Percentiles rank a stretch among this genome's conserved stretches.
These are phyloP conservation scores for Leptopterna dolabrata DNA, from an alignment of 2,888 invertebrate genomes.

Conservation along the genomic window DNA sequence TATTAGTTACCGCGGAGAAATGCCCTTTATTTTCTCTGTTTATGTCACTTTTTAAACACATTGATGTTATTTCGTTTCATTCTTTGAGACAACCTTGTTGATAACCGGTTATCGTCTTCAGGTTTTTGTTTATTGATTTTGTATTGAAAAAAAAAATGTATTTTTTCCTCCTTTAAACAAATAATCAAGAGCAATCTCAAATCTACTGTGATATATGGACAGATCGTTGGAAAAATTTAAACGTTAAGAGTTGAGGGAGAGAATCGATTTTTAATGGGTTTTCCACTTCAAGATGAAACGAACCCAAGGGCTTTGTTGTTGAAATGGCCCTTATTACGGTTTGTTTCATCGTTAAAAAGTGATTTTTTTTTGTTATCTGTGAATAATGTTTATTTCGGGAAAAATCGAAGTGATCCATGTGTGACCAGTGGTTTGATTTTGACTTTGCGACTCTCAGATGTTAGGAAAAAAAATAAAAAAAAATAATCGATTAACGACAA, in stretches of 20 bases:
- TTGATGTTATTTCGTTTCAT: slow-evolving; percentile 20
- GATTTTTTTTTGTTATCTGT: slow-evolving; percentile 30
- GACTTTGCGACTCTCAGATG: slow-evolving; percentile 10
- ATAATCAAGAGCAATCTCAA: slow-evolving; percentile 56
- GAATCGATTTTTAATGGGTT: slow-evolving; percentile 1
- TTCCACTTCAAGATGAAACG: not conserved
- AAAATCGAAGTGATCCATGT: slow-evolving; percentile 33
- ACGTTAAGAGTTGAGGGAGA: not conserved
- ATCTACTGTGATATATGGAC: slow-evolving; percentile 59
- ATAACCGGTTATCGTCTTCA: not conserved
- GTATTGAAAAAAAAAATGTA: not conserved
- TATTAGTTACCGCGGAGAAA: slow-evolving; percentile 33
- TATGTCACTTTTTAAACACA: not conserved
- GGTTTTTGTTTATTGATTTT: slow-evolving; percentile 25
- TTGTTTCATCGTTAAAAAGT: not conserved
- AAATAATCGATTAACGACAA: not conserved
- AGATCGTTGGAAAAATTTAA: slow-evolving; percentile 44
- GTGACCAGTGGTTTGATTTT: slow-evolving; percentile 46
- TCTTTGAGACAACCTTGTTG: slow-evolving; percentile 50
- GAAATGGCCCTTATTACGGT: not conserved
- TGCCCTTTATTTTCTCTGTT: slow-evolving; percentile 17
- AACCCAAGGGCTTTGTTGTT: not conserved
- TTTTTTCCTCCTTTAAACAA: slow-evolving; percentile 13
- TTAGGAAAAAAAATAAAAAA: not conserved
- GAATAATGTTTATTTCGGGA: slow-evolving; percentile 5